Conservation (phyloP, 2,888 invertebrate genomes). For the Lepidocyrtoides sp. region DNA sequence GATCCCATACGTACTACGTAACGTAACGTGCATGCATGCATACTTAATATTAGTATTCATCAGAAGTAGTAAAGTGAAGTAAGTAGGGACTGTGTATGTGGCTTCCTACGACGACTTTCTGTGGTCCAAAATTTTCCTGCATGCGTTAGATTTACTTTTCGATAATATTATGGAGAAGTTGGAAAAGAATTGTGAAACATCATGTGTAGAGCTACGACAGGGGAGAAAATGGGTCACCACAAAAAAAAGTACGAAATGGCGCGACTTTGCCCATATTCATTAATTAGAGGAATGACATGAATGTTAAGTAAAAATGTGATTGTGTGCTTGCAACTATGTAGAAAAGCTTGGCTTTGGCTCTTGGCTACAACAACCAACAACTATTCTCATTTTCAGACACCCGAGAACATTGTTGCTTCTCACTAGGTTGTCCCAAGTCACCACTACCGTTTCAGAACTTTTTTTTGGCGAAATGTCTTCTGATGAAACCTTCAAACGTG, state of each 20-base stretch:
- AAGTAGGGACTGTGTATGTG: too few species aligned
- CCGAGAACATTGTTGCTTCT: constrained; percentile 51
- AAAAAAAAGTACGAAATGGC: constrained; percentile 49
- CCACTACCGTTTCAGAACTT: constrained; percentile 36
- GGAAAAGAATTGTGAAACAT: constrained; percentile 47
- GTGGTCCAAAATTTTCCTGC: not conserved
- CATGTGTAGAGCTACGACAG: constrained; percentile 28
- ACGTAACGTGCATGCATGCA: not conserved
- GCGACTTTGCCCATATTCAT: constrained; percentile 70
- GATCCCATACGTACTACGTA: not conserved
- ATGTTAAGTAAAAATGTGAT: constrained; percentile 59
- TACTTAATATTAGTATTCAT: constrained; percentile 46
- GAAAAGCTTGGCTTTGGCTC: not conserved
- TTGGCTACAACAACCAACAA: not conserved
- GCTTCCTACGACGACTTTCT: not conserved
- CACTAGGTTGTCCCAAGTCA: constrained; percentile 33
- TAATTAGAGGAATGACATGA: constrained; percentile 74
- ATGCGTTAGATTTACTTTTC: constrained; percentile 12
- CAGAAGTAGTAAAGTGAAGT: constrained; percentile 4
- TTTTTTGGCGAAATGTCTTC: not conserved
- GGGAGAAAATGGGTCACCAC: constrained; percentile 55
- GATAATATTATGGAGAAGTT: constrained; percentile 33
- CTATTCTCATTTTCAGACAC: not conserved
- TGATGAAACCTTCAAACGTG: not conserved
- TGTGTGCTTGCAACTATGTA: not conserved